Percentiles rank a stretch among this genome's conserved stretches.
Evolutionary conservation across 2,888 invertebrate genomes (phyloP).

Genomic region (Odontothrips loti): DNA sequence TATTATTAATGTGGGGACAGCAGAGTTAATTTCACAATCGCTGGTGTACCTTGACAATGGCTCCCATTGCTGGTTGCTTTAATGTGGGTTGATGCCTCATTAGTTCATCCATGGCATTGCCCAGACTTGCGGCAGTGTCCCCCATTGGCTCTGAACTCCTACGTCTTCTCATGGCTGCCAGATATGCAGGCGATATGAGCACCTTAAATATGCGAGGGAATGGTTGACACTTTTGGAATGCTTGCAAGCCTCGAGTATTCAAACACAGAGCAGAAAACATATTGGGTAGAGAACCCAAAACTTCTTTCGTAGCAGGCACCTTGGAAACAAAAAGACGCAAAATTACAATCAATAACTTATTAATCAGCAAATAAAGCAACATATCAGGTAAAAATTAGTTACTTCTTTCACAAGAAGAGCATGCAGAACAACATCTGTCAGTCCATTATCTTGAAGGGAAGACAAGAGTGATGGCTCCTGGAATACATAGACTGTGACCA

Average conservation of each 20-base stretch:
- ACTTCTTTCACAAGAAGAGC: constrained; percentile 76
- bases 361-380: neutral
- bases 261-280: constrained; percentile 82
- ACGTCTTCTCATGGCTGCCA: constrained; percentile 78
- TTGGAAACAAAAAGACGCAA: constrained; percentile 37
- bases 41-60: constrained; percentile 62
- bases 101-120: constrained; percentile 83
- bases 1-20: too few species aligned
- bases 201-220: constrained; percentile 78
- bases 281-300: constrained; percentile 78
- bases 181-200: constrained; percentile 72
- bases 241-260: constrained; percentile 71
- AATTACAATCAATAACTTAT: neutral
- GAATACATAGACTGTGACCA: constrained; percentile 78
- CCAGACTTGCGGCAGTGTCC: constrained; percentile 78
- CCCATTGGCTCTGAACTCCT: constrained; percentile 72
- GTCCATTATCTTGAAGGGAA: constrained; percentile 77
- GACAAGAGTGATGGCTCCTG: constrained; percentile 79
- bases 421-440: constrained; percentile 79
- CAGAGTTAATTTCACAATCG: too few species aligned
- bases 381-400: neutral
- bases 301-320: constrained; percentile 67
- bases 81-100: constrained; percentile 84
- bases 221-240: constrained; percentile 73
- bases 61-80: constrained; percentile 70